A percentile compares a stretch with the other conserved stretches of the same genome.
phyloP scores from a whole-genome alignment of 2,888 invertebrate species.

The Netelia inedita region DNA sequence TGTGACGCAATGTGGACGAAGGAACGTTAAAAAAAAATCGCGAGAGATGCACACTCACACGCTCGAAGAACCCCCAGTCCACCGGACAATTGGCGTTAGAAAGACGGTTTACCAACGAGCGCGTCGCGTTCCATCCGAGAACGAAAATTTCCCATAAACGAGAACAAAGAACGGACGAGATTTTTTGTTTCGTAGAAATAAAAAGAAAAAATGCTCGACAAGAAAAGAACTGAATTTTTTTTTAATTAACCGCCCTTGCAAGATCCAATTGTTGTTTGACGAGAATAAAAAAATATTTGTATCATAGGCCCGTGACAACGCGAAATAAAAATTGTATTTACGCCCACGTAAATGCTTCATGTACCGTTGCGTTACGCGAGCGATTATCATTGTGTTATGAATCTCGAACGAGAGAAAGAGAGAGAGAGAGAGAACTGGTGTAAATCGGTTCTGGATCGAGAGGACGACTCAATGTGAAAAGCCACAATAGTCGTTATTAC shows the following conservation, averaged over 20 bases:
- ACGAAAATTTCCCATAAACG: constrained; percentile 28
- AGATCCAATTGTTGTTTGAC: not conserved
- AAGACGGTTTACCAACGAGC: constrained; percentile 7
- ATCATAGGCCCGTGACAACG: not conserved
- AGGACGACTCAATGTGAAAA: not conserved
- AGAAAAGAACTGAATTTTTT: not conserved
- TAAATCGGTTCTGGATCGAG: not conserved
- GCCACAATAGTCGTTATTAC: not conserved
- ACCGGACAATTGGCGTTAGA: constrained; percentile 15
- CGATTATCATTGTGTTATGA: not conserved
- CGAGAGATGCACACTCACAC: constrained; percentile 29
- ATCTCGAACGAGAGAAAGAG: not conserved
- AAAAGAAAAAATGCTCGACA: not conserved
- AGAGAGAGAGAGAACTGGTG: not conserved
- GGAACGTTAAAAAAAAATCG: constrained; percentile 45
- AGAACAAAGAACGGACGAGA: not conserved
- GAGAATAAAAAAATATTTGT: not conserved
- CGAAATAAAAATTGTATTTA: not conserved
- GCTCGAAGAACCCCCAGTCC: constrained; percentile 11
- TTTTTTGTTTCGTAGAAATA: not conserved
- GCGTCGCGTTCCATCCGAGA: constrained; percentile 5
- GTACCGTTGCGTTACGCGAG: not conserved
- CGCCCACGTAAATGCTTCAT: not conserved
- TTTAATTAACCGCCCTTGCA: not conserved
- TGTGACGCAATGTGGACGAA: constrained; percentile 61